Evolutionary conservation across 2,888 invertebrate species (phyloP).

Genomic region (Drosophila prostipennis): DNA sequence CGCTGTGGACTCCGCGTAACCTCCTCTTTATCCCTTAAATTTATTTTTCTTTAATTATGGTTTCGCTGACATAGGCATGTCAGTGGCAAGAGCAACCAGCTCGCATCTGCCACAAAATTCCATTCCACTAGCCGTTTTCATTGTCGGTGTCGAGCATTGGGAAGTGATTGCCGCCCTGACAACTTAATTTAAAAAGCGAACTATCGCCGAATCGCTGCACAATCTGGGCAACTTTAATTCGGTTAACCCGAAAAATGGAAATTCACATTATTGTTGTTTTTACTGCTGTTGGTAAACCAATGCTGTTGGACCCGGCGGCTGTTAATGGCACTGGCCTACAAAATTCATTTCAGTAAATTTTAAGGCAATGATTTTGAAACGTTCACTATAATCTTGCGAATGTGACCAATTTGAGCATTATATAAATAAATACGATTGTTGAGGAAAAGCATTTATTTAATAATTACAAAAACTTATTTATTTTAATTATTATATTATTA

Average conservation of each 20-base stretch:
- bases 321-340: slow-evolving; percentile 24
- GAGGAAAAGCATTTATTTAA: too few relatives aligned
- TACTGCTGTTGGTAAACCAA: slow-evolving; percentile 4
- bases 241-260: slow-evolving; percentile 39
- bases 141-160: slow-evolving; percentile 24
- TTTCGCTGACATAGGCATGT: slow-evolving; percentile 33
- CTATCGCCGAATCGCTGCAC: slow-evolving; percentile 19
- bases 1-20: neutral
- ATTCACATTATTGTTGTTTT: slow-evolving; percentile 23
- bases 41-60: slow-evolving; percentile 34
- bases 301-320: slow-evolving; percentile 11
- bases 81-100: slow-evolving; percentile 15
- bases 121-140: slow-evolving; percentile 19
- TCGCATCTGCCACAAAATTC: slow-evolving; percentile 38
- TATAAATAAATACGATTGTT: too few relatives aligned
- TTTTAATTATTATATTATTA: too few relatives aligned
- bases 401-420: too few relatives aligned
- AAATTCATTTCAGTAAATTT: neutral
- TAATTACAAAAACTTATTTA: too few relatives aligned
- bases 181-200: slow-evolving; percentile 44
- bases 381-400: too few relatives aligned
- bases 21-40: neutral
- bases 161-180: slow-evolving; percentile 43
- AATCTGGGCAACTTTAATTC: slow-evolving; percentile 42
- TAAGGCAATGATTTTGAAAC: too few relatives aligned